Conservation (phyloP, 2,888 invertebrate species). For the Tuta absoluta region DNA sequence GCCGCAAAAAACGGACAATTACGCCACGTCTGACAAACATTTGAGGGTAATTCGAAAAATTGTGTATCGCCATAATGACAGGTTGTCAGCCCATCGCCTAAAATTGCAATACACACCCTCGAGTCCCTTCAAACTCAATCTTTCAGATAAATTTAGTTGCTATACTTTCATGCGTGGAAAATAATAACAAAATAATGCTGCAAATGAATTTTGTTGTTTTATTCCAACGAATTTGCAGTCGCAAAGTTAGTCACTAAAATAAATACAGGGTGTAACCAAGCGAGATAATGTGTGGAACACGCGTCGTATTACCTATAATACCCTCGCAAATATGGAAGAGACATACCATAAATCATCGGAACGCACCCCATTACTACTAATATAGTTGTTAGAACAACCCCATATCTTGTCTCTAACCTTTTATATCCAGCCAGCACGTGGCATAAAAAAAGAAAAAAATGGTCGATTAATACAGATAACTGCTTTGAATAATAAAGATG, state of each 20-base stretch:
- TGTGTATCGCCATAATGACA: too few species aligned
- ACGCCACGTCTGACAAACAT: too few species aligned
- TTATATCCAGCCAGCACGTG: constrained; percentile 57
- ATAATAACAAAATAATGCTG: background rate
- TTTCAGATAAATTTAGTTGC: too few species aligned
- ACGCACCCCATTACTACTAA: constrained; percentile 73
- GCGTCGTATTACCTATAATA: background rate
- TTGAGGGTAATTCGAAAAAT: too few species aligned
- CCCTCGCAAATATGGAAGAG: constrained; percentile 65
- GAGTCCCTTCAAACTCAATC: too few species aligned
- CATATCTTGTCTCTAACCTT: constrained; percentile 71
- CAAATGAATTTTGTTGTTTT: background rate
- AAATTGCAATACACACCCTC: too few species aligned
- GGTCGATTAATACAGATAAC: constrained; percentile 65
- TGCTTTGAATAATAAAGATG: constrained; percentile 74
- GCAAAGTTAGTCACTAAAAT: background rate
- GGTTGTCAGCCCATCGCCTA: too few species aligned
- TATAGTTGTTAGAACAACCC: constrained; percentile 81
- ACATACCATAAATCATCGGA: constrained; percentile 74
- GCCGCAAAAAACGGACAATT: too few species aligned
- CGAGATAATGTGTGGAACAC: constrained; percentile 4
- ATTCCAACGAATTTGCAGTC: background rate
- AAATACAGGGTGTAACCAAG: constrained; percentile 10
- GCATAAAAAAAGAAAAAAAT: constrained; percentile 58
- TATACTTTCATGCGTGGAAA: background rate